Base-by-base conservation (phyloP, 1,140 invertebrate species). In the Polypedilum vanderplanki region DNA sequence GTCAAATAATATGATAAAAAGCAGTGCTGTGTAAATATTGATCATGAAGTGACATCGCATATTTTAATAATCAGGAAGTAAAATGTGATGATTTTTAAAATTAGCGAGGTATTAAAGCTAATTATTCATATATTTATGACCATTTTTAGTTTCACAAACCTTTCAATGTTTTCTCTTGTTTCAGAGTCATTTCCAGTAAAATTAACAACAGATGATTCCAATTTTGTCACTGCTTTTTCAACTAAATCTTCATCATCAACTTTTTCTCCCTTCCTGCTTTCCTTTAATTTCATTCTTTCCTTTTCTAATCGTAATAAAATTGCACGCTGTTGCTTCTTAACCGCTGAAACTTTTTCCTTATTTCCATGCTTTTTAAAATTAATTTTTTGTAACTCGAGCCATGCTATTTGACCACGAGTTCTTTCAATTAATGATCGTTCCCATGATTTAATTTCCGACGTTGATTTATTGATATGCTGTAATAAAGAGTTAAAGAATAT, bases 341-440 rank as follows among this genome's bases (percentile, higher is more conserved):
- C 75, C 1, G 74, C 64, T 0, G 76, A 65, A 24, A 79, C 77
- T 33, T 77, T 75, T 0, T 41, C 24, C 46, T 76, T 64, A 40
- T 77, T 74, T 9, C 78, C 78, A 1, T 77, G 77, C n/a, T 77
- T 64, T 40, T 78, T 78, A 9, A 75, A 78, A 8, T 77, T 77
- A 33, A 78, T 77, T 57, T 79, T 79, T 46, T 79, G 78, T 1
- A 79, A 73, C 75, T 79, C 78, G 46, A 79, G 75, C 78, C 77
- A 78, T 1, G 78, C 78, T 74, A 79, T 78, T 76, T 79, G 78
- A 8, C 78, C 77, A 40, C 78, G 78, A 9, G 78, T 77, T 17
- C 78, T 76, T 77, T 79, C 77, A 22, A 79, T 65, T 40, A 79
- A 67, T n/a, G 77, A 73, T 65, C 78, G 78, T 70, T 79, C 78